These are phyloP conservation scores for Nemapogon koenigi DNA, from an alignment of 2,888 invertebrate species.

Conservation along the genomic window DNA sequence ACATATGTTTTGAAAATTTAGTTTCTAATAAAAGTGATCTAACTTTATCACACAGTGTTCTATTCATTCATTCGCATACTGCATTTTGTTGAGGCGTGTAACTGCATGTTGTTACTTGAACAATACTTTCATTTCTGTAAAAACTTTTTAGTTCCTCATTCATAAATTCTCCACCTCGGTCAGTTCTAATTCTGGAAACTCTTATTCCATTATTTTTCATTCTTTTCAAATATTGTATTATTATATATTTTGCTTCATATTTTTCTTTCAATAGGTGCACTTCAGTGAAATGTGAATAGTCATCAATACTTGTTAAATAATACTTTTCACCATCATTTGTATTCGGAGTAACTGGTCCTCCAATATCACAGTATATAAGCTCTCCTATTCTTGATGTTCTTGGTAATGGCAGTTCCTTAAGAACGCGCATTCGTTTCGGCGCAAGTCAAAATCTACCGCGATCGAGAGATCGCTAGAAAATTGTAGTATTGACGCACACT, in stretches of 20 bases:
- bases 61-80: conserved; percentile 10
- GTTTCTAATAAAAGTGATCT: conserved; percentile 10
- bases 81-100: conserved; percentile 10
- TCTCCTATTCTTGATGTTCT: conserved; percentile 2
- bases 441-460: no score
- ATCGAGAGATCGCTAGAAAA: no score
- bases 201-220: neutral
- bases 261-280: conserved; percentile 8
- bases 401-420: neutral
- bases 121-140: conserved; percentile 6
- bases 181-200: conserved; percentile 1
- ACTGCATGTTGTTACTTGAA: neutral
- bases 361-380: conserved; percentile 7
- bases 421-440: no score
- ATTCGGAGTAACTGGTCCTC: conserved; percentile 4
- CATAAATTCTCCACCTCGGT: conserved; percentile 10
- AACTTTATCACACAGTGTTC: conserved; percentile 10
- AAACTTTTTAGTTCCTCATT: neutral
- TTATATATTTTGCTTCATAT: conserved; percentile 10
- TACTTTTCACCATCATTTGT: conserved; percentile 9
- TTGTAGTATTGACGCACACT: no score
- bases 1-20: conserved; percentile 6
- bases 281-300: conserved; percentile 11
- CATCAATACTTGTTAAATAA: conserved; percentile 12
- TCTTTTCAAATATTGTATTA: conserved; percentile 9